A percentile compares a stretch with the other conserved stretches of the same genome.
These are phyloP conservation scores for Cryptotermes secundus DNA, from an alignment of 1,140 invertebrate genomes.

Conservation along the genomic window DNA sequence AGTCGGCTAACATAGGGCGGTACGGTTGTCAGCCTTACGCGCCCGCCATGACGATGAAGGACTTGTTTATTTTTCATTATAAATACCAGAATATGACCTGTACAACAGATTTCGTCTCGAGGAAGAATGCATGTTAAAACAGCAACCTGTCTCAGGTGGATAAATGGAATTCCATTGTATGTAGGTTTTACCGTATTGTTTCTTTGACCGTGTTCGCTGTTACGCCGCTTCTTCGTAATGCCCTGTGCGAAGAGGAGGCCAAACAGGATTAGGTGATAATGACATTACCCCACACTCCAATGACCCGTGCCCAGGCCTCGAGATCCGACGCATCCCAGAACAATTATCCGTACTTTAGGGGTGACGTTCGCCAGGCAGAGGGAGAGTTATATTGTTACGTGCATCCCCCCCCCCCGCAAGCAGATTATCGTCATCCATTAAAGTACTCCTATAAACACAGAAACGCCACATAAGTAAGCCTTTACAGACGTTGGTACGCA, in stretches of 20 bases:
- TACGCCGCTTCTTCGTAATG: neutral
- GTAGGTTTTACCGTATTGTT: too few relatives aligned
- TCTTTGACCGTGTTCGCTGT: neutral
- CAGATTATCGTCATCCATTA: neutral
- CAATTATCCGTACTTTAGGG: neutral
- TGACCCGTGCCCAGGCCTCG: neutral
- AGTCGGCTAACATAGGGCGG: too few relatives aligned
- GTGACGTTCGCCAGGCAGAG: neutral
- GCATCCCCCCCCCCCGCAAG: too few relatives aligned
- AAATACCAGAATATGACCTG: too few relatives aligned
- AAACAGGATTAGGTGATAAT: slow-evolving; percentile 6
- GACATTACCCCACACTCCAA: neutral
- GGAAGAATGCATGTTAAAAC: too few relatives aligned
- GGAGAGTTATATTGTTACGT: neutral
- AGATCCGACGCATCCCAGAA: neutral
- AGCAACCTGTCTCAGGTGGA: too few relatives aligned
- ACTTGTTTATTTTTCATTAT: too few relatives aligned
- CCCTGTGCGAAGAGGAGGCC: neutral
- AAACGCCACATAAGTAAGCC: neutral
- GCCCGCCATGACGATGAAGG: too few relatives aligned
- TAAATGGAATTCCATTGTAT: too few relatives aligned
- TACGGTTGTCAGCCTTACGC: too few relatives aligned
- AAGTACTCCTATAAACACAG: neutral
- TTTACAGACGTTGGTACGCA: too few relatives aligned
- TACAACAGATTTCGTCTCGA: too few relatives aligned